Evolutionary conservation across 2,888 invertebrate species (phyloP), one percentile per base, ranked within the genome.

Genomic region (Gonocerus acuteangulatus): DNA sequence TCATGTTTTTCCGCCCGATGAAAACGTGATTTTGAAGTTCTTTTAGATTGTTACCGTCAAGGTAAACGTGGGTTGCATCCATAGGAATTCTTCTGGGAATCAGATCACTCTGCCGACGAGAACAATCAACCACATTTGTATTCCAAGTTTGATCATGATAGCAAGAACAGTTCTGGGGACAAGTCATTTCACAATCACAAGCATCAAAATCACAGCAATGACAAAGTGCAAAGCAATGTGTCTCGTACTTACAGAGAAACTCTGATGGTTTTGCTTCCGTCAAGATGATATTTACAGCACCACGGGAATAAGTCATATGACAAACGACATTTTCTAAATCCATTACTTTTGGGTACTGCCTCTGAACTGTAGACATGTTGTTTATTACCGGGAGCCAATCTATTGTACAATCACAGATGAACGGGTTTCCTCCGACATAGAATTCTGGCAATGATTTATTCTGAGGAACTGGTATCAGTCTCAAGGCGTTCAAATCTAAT

Each of bases 111-210:
- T 82, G 80, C 74, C 89, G 86, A 15, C 85, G 84, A 68, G 90
- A 89, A 75, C 93, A 94, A 74, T 93, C 93, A 48, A 93, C 92
- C 44, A 92, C 89, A 75, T 92, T 93, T 57, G 90, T 91, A 69
- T 87, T 86, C 91, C 94, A 95, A 66, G 89, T 85, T 73, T 90
- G 89, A 73, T 95, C 95, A 74, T 93, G 92, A 77, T 91, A 95
- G 75, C 95, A 95, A 69, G 88, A 86, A 78, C 95, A 95, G 71
- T 91, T 91, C 70, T 84, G 82, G 32, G 95, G 95, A 72, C 95
- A 95, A 66, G 89, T 92, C 89, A 94, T 92, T 78, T 95, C 92
- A 77, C 95, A 95, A 76, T 95, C 95, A 76, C 95, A 95, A 65
- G 90, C 90, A 73, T 93, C 93, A 73, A 91, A 95, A 73, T 94